Conservation (phyloP, 2,888 invertebrate genomes). For the Drosophila hamatofila region DNA sequence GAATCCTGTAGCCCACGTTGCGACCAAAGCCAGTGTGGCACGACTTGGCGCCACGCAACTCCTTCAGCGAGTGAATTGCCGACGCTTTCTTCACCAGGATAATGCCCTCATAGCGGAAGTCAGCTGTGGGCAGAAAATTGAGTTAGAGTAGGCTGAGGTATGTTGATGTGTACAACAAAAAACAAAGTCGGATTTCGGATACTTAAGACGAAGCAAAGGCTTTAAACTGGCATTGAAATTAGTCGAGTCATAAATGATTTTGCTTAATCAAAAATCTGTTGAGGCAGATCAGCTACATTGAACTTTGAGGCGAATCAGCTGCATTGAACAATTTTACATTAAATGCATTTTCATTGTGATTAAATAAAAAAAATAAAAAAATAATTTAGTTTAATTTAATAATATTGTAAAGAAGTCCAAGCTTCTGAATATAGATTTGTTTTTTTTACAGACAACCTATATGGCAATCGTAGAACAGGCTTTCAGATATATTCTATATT, state of each 20-base stretch:
- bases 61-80: conserved; percentile 89
- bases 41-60: conserved; percentile 91
- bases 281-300: background rate
- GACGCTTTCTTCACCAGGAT: conserved; percentile 92
- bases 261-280: background rate
- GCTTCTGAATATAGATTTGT: no score
- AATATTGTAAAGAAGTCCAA: background rate
- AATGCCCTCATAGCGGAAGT: conserved; percentile 93
- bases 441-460: no score
- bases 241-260: background rate
- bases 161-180: no score
- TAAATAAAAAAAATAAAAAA: background rate
- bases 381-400: background rate
- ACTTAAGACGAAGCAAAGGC: no score
- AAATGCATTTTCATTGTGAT: background rate
- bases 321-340: background rate
- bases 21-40: conserved; percentile 95
- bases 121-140: conserved; percentile 86
- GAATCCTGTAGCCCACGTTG: conserved; percentile 95
- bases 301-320: background rate
- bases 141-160: background rate
- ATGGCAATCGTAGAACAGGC: no score
- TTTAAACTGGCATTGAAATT: no score
- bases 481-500: no score
- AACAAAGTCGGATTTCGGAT: no score